phyloP scores from a whole-genome alignment of 1,140 invertebrate genomes.

The Apis florea region DNA sequence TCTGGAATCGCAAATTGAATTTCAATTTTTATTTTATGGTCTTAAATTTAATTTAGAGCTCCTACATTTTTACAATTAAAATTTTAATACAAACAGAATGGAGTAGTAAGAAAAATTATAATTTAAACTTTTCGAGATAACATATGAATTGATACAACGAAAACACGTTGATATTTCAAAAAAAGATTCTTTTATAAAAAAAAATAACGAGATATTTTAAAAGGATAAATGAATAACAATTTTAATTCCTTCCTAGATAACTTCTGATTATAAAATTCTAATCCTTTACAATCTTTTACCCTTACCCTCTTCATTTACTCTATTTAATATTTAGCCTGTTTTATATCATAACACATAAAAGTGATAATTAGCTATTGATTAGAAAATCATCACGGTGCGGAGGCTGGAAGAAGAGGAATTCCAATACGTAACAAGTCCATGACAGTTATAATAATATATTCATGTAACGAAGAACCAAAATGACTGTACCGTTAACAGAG shows the following conservation, averaged over 20 bases:
- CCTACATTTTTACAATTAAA: not conserved
- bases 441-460: constrained; percentile 75
- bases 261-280: not conserved
- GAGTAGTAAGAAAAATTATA: not conserved
- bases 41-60: not conserved
- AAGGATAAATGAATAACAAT: not conserved
- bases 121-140: not conserved
- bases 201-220: not conserved
- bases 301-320: too few relatives aligned
- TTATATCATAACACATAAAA: not conserved
- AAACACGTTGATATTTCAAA: not conserved
- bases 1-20: not conserved
- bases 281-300: too few relatives aligned
- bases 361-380: not conserved
- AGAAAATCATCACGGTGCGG: not conserved
- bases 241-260: too few relatives aligned
- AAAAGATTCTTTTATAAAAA: not conserved
- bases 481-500: constrained; percentile 72
- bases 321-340: too few relatives aligned
- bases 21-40: not conserved
- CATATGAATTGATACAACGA: not conserved
- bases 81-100: not conserved
- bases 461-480: constrained; percentile 72
- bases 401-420: constrained; percentile 11
- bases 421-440: constrained; percentile 11